Evolutionary conservation across 2,888 invertebrate genomes (phyloP).

Genomic region (Heteropelma amictum): DNA sequence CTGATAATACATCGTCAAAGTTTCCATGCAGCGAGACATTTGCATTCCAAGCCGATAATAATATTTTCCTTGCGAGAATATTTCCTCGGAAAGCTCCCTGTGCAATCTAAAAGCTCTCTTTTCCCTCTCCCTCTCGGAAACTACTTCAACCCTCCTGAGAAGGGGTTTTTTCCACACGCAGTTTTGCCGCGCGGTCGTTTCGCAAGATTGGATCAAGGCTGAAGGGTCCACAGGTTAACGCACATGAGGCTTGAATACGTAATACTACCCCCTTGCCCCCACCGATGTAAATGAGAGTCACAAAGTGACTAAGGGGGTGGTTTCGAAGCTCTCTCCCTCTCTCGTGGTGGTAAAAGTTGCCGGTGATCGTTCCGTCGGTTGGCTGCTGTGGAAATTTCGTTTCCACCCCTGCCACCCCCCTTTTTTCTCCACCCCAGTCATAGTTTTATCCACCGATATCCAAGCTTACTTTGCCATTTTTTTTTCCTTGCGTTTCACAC

Average conservation of each 20-base stretch:
- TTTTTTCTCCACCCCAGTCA: too few relatives aligned
- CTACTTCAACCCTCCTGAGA: neutral
- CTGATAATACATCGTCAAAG: too few relatives aligned
- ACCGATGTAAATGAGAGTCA: conserved; percentile 64
- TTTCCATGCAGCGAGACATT: neutral
- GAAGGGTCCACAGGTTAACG: conserved; percentile 58
- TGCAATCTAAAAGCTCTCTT: neutral
- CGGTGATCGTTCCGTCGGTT: conserved; percentile 3
- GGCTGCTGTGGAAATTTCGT: conserved; percentile 16
- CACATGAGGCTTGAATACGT: conserved; percentile 65
- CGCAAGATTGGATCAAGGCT: conserved; percentile 63
- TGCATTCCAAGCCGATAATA: neutral
- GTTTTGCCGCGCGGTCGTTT: conserved; percentile 59
- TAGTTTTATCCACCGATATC: conserved; percentile 4
- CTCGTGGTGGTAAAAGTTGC: conserved; percentile 17
- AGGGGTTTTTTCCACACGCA: conserved; percentile 15
- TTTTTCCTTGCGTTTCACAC: conserved; percentile 17
- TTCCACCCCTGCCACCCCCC: neutral
- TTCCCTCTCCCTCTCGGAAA: neutral
- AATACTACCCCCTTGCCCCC: conserved; percentile 46
- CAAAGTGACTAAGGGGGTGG: conserved; percentile 24
- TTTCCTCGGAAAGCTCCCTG: neutral
- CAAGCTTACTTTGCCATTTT: neutral
- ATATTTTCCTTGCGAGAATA: neutral
- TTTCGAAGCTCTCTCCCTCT: conserved; percentile 17